These are phyloP conservation scores for Pegoplata infirma DNA, from an alignment of 2,888 invertebrate genomes.

Conservation along the genomic window DNA sequence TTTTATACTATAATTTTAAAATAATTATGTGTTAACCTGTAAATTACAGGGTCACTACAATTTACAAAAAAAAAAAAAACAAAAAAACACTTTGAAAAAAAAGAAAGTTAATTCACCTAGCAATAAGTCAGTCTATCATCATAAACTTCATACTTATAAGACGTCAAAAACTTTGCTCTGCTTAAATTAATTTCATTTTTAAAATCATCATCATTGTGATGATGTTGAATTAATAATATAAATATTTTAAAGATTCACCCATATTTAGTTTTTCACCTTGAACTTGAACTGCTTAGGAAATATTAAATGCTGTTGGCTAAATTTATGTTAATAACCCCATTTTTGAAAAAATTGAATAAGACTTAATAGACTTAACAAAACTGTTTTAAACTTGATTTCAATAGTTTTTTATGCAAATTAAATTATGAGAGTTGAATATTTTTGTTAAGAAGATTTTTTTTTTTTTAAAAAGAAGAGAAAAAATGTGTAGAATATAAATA, in stretches of 20 bases:
- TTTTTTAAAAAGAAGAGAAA: not conserved
- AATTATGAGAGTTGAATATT: not conserved
- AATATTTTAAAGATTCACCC: no score
- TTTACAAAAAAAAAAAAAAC: no score
- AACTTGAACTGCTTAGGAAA: slow-evolving; percentile 33
- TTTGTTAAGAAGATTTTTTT: not conserved
- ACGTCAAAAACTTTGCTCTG: no score
- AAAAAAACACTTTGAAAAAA: no score
- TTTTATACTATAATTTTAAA: not conserved
- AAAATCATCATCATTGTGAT: no score
- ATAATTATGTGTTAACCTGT: no score
- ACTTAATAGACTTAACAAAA: not conserved
- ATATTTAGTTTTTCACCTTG: slow-evolving; percentile 27
- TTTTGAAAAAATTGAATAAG: slow-evolving; percentile 7
- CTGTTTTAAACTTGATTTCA: not conserved
- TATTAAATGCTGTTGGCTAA: slow-evolving; percentile 12
- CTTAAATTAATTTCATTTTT: not conserved
- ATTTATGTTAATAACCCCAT: slow-evolving; percentile 39
- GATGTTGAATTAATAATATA: no score
- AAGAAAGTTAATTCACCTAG: no score
- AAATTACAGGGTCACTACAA: not conserved
- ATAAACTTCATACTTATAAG: no score
- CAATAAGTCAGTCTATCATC: no score
- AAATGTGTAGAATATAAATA: not conserved
- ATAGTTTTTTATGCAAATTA: slow-evolving; percentile 46